A percentile compares a stretch with the other conserved stretches of the same genome.
phyloP scores from a whole-genome alignment of 2,113 vertebrate genomes.

The Ovis aries region DNA sequence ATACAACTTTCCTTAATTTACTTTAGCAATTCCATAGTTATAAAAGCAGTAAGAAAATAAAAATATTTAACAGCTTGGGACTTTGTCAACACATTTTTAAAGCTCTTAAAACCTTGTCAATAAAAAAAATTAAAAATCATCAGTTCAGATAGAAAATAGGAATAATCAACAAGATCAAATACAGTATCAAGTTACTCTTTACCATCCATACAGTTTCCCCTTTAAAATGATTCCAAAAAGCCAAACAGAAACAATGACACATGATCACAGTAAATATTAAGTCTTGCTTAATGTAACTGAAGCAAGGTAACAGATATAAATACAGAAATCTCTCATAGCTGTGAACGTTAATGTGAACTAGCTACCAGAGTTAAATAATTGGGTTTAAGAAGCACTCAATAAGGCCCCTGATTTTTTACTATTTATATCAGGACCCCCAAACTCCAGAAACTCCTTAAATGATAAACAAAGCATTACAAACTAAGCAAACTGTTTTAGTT shows the following conservation, averaged over 20 bases:
- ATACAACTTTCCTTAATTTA: conserved; percentile 72
- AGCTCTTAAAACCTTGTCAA: conserved; percentile 59
- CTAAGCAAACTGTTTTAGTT: conserved; percentile 11
- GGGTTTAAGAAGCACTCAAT: not conserved
- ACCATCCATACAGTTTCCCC: conserved; percentile 61
- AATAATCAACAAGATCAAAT: conserved; percentile 65
- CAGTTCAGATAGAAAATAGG: conserved; percentile 59
- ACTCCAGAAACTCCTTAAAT: conserved; percentile 33
- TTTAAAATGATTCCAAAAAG: conserved; percentile 62
- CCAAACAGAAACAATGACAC: conserved; percentile 59
- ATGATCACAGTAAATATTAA: conserved; percentile 57
- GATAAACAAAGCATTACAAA: conserved; percentile 28
- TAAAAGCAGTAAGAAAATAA: conserved; percentile 59
- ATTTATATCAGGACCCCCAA: conserved; percentile 22
- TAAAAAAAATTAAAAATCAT: conserved; percentile 38
- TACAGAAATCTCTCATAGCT: conserved; percentile 33
- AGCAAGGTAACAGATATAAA: conserved; percentile 56
- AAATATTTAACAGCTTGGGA: conserved; percentile 71
- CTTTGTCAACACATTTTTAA: conserved; percentile 66
- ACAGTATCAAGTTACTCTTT: conserved; percentile 66
- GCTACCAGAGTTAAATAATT: conserved; percentile 21
- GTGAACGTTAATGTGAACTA: conserved; percentile 20
- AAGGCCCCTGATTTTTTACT: conserved; percentile 11
- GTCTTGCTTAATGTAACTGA: conserved; percentile 64
- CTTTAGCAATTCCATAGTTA: conserved; percentile 66